Percentiles rank a stretch among this genome's conserved stretches.
Conservation (phyloP, 2,888 invertebrate genomes). For the Hermaeophaga mercurialis region DNA sequence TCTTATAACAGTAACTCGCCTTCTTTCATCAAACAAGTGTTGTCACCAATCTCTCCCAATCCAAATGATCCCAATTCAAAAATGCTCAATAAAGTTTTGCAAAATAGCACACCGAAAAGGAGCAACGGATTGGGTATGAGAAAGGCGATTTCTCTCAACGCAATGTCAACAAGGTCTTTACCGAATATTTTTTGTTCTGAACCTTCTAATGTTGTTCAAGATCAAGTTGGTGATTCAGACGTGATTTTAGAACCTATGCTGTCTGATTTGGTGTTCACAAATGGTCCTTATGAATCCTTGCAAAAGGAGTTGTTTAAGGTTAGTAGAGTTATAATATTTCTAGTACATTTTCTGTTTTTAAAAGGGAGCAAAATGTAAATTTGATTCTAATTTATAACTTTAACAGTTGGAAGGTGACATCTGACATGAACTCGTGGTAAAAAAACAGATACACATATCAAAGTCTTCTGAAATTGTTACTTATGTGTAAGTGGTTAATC, state of each 20-base stretch:
- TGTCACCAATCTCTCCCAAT: conserved; percentile 20
- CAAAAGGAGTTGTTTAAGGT: conserved; percentile 35
- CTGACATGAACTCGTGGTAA: too few relatives aligned
- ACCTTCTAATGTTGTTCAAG: conserved; percentile 32
- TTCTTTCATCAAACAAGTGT: conserved; percentile 15
- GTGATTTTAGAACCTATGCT: conserved; percentile 5
- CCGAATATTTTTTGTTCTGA: conserved; percentile 24
- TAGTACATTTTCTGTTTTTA: too few relatives aligned
- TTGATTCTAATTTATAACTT: too few relatives aligned
- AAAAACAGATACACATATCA: too few relatives aligned
- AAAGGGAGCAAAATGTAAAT: too few relatives aligned
- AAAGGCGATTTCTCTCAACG: conserved; percentile 22
- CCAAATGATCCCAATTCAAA: conserved; percentile 10
- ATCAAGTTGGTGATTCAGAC: conserved; percentile 22
- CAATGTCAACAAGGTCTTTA: conserved; percentile 28
- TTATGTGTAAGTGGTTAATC: too few relatives aligned
- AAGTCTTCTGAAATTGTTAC: too few relatives aligned
- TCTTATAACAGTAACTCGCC: conserved; percentile 16
- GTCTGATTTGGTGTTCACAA: conserved; percentile 9
- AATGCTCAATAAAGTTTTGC: conserved; percentile 17
- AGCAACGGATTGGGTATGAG: conserved; percentile 15
- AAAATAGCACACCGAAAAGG: conserved; percentile 16
- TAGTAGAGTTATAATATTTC: conserved; percentile 8
- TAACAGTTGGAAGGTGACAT: too few relatives aligned
- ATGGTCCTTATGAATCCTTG: conserved; percentile 26